Evolutionary conservation across 2,888 invertebrate species (phyloP).

Genomic region (Trissolcus brochymenae): DNA sequence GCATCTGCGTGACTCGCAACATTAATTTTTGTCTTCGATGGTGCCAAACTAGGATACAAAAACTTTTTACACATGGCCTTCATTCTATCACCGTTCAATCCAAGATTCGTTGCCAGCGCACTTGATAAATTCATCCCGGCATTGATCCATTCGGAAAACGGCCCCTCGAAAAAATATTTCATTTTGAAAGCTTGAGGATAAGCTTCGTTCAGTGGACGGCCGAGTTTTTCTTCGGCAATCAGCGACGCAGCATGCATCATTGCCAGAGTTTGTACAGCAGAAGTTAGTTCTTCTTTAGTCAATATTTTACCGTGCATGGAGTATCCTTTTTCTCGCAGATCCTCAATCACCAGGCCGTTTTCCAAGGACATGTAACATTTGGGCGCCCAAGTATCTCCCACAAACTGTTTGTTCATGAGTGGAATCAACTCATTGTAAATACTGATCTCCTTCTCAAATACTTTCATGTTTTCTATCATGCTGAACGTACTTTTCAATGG

Average conservation of each 20-base stretch:
- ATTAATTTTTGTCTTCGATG: conserved; percentile 59
- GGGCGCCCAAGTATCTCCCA: conserved; percentile 66
- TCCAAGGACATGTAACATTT: conserved; percentile 67
- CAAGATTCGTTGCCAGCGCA: conserved; percentile 60
- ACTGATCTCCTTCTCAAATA: conserved; percentile 77
- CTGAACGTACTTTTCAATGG: conserved; percentile 78
- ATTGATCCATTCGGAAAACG: conserved; percentile 20
- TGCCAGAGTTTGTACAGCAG: conserved; percentile 65
- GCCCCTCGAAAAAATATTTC: conserved; percentile 29
- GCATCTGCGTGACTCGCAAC: conserved; percentile 81
- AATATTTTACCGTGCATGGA: conserved; percentile 55
- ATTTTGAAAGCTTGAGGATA: conserved; percentile 61
- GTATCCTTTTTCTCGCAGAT: conserved; percentile 69
- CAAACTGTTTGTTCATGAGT: conserved; percentile 66
- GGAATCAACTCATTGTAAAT: conserved; percentile 77
- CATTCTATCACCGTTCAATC: conserved; percentile 16
- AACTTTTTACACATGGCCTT: conserved; percentile 5
- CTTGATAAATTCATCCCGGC: conserved; percentile 30
- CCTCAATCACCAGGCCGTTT: conserved; percentile 72
- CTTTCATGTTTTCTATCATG: conserved; percentile 76
- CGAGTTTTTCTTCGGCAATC: conserved; percentile 63
- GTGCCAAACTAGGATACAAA: conserved; percentile 22
- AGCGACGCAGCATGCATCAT: conserved; percentile 68
- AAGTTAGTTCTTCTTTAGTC: conserved; percentile 54
- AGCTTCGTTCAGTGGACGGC: conserved; percentile 59